Evolutionary conservation across 2,113 vertebrate species (phyloP), one percentile per base, ranked within the genome.

Genomic region (Ptilonorhynchus violaceus): DNA sequence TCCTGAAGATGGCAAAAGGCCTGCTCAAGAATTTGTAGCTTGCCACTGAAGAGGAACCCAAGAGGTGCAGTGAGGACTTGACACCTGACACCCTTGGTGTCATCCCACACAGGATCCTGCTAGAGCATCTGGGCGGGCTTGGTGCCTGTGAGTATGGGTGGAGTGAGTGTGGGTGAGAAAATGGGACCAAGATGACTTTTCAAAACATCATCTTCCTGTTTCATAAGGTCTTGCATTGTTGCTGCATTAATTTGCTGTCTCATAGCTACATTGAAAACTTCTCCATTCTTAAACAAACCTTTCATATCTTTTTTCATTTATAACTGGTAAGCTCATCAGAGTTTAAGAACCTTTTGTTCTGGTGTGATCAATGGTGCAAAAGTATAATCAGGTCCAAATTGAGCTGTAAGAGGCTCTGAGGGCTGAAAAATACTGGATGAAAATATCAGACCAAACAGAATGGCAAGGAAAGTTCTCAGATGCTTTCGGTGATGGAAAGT

Each of bases 61-160:
- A 69, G 42, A 62, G 20, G 25, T 53, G 23, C 5, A 4, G 33
- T 24, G 42, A 60, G 62, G 31, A 85, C 56, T 18, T 75, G 77
- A 11, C 35, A 58, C n/a, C 66, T 83, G 68, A 56, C 11, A 68
- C 3, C 4, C 10, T 50, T 41, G 30, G 14, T 77, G 30, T 39
- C 25, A 17, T 35, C 75, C 67, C 5, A 2, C 6, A 10, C 24
- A n/a, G 28, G 58, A 76, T 64, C 35, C 44, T 81, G 16, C 25
- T 15, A 39, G 74, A 79, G 30, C 3, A 0, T 33, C 56, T 74
- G 4, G 8, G 41, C 0, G 0, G 72, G 21, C 21, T 88, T 4
- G 0, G 35, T 85, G 53, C 58, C 30, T 62, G 50, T 62, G 59
- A 73, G 59, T 73, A 55, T 0, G 0, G 30, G 52, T 31, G 7